These are phyloP conservation scores for Polyploca ridens DNA, from an alignment of 2,888 invertebrate genomes.

Conservation along the genomic window DNA sequence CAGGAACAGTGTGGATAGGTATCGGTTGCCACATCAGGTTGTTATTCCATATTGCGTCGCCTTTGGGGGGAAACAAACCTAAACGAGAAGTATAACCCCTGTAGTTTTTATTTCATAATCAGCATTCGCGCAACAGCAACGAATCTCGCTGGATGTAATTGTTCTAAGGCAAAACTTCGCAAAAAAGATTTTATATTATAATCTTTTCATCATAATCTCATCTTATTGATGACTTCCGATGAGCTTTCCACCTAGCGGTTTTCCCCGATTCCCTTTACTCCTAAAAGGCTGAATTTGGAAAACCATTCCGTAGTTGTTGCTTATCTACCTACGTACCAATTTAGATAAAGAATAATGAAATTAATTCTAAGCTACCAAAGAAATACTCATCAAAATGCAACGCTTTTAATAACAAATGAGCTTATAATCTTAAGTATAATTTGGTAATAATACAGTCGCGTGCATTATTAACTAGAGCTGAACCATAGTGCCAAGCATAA, in stretches of 20 bases:
- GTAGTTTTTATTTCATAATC: neutral
- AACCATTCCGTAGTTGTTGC: no score
- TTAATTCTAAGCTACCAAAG: neutral
- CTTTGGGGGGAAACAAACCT: conserved; percentile 88
- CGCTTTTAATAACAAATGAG: neutral
- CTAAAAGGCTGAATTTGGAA: no score
- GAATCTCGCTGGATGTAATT: no score
- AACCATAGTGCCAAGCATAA: no score
- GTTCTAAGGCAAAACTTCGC: no score
- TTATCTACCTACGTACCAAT: neutral
- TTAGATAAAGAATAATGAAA: neutral
- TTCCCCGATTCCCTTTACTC: no score
- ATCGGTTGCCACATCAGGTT: conserved; percentile 90
- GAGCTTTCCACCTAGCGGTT: no score
- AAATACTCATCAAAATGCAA: neutral
- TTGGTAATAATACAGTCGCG: no score
- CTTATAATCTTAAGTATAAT: neutral
- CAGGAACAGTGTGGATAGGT: conserved; percentile 89
- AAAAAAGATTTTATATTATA: no score
- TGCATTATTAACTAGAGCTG: neutral
- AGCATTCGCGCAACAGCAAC: no score
- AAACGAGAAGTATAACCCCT: conserved; percentile 12
- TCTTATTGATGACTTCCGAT: no score
- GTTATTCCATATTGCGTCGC: conserved; percentile 84
- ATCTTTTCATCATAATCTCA: no score